Evolutionary conservation across 2,888 invertebrate genomes (phyloP).

Genomic region (Sepioteuthis lessoniana): DNA sequence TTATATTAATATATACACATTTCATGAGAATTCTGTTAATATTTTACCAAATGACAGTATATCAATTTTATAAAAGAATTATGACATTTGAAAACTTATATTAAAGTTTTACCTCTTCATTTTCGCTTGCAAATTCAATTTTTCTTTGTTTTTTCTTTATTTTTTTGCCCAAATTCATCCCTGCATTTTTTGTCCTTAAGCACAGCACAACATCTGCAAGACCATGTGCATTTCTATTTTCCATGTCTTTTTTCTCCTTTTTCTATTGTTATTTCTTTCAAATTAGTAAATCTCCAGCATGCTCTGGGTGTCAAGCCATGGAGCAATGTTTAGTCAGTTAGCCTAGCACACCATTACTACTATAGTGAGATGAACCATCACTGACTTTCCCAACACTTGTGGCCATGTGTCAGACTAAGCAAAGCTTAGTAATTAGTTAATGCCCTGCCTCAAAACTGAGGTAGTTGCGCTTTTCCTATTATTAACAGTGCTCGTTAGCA

Average conservation of each 20-base stretch:
- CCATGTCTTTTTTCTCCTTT: neutral
- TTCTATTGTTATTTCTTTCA: neutral
- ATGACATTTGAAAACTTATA: too few relatives aligned
- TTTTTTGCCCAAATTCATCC: neutral
- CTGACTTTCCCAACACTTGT: neutral
- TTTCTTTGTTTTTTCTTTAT: neutral
- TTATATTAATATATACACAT: too few relatives aligned
- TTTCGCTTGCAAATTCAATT: neutral
- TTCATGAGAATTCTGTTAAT: too few relatives aligned
- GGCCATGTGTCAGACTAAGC: neutral
- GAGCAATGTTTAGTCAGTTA: neutral
- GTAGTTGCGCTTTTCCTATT: too few relatives aligned
- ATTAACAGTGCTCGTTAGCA: too few relatives aligned
- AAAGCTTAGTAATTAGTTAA: too few relatives aligned
- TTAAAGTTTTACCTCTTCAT: neutral
- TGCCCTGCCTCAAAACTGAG: too few relatives aligned
- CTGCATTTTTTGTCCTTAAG: neutral
- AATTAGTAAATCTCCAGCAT: neutral
- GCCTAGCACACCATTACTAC: neutral
- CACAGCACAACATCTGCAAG: constrained; percentile 16
- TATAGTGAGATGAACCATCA: neutral
- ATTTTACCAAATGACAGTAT: too few relatives aligned
- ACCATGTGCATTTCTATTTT: neutral
- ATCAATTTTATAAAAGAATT: too few relatives aligned
- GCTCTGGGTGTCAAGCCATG: neutral